Conservation (phyloP, 2,888 invertebrate species). For the Octodonta nipae region DNA sequence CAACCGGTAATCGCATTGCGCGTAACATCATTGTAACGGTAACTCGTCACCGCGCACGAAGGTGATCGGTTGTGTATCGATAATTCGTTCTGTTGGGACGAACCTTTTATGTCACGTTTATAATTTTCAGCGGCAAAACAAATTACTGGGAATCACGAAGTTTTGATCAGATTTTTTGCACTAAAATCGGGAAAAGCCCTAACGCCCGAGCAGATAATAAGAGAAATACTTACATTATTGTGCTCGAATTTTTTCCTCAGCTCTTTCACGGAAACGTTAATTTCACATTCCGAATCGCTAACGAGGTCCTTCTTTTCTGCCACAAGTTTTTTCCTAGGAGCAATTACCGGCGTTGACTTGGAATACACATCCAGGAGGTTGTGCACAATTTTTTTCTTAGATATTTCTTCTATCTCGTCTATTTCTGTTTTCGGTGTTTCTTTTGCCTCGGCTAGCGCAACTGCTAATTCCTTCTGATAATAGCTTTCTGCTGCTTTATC, state of each 20-base stretch:
- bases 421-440: conserved; percentile 9
- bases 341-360: conserved; percentile 9
- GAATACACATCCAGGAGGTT: conserved; percentile 23
- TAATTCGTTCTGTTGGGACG: too few relatives aligned
- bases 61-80: too few relatives aligned
- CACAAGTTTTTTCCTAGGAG: conserved; percentile 3
- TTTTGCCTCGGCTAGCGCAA: conserved; percentile 4
- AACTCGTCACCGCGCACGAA: too few relatives aligned
- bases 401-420: conserved; percentile 13
- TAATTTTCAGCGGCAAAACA: too few relatives aligned
- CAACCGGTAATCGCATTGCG: too few relatives aligned
- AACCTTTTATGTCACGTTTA: too few relatives aligned
- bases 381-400: conserved; percentile 17
- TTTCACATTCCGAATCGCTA: conserved; percentile 9
- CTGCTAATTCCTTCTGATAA: not conserved
- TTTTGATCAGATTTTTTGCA: too few relatives aligned
- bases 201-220: too few relatives aligned
- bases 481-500: not conserved
- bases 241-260: conserved; percentile 25
- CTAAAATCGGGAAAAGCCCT: too few relatives aligned
- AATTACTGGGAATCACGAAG: too few relatives aligned
- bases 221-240: conserved; percentile 20
- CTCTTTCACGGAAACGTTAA: conserved; percentile 23
- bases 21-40: too few relatives aligned
- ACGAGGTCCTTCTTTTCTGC: conserved; percentile 1